These are phyloP conservation scores for Porites rus DNA, from an alignment of 92 coral and sea anemone genomes.

Conservation along the genomic window DNA sequence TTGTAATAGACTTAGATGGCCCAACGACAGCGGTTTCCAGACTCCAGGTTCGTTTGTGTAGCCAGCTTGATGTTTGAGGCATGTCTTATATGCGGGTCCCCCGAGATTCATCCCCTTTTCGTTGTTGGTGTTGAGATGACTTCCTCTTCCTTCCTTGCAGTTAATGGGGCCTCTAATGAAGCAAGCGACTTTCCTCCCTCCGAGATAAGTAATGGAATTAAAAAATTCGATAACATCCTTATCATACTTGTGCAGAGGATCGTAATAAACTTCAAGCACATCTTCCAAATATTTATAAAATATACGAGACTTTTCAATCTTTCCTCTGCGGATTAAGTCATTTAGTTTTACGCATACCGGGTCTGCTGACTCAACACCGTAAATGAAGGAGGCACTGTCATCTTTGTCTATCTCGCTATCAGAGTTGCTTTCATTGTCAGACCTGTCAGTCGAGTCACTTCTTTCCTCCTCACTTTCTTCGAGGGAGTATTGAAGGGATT, in stretches of 20 bases:
- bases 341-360: constrained; percentile 36
- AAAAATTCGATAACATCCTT: constrained; percentile 50
- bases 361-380: constrained; percentile 20
- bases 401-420: constrained; percentile 10
- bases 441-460: no score
- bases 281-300: constrained; percentile 29
- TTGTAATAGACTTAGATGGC: constrained; percentile 29
- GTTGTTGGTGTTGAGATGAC: constrained; percentile 21
- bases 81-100: constrained; percentile 54
- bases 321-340: constrained; percentile 31
- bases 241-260: constrained; percentile 47
- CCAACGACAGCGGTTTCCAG: constrained; percentile 48
- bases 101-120: constrained; percentile 58
- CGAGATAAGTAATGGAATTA: constrained; percentile 36
- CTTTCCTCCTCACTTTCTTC: no score
- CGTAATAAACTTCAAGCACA: constrained; percentile 8
- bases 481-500: background rate
- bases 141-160: constrained; percentile 47
- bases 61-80: constrained; percentile 46
- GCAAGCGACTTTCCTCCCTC: constrained; percentile 36
- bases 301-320: constrained; percentile 25
- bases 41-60: constrained; percentile 49
- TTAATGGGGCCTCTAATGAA: constrained; percentile 41
- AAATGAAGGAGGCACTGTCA: constrained; percentile 22
- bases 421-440: no score